Conservation (phyloP, 2,888 invertebrate genomes). For the Drosophila diplacantha region DNA sequence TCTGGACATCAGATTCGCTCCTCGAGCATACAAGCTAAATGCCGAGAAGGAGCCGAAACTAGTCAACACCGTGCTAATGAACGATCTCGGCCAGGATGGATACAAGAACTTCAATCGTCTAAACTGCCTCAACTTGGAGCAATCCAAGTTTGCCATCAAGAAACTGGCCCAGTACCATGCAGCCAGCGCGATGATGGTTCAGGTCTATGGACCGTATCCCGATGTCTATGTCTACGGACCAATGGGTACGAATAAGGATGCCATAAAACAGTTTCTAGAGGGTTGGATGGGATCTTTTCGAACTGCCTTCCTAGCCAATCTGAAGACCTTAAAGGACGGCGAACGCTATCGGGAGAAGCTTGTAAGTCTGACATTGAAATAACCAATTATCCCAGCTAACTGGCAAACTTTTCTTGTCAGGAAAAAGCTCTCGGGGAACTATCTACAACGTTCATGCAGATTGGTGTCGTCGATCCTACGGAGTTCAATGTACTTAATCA, state of each 20-base stretch:
- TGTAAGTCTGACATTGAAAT: slow-evolving; percentile 43
- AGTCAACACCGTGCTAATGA: slow-evolving; percentile 62
- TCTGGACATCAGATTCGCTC: slow-evolving; percentile 47
- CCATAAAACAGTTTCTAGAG: slow-evolving; percentile 23
- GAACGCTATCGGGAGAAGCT: slow-evolving; percentile 53
- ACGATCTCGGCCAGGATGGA: slow-evolving; percentile 67
- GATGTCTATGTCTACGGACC: slow-evolving; percentile 27
- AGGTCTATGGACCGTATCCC: slow-evolving; percentile 52
- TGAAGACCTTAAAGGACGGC: slow-evolving; percentile 44
- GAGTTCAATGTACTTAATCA: slow-evolving; percentile 70
- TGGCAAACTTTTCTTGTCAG: neutral
- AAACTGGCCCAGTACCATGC: slow-evolving; percentile 76
- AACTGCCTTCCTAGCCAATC: slow-evolving; percentile 38
- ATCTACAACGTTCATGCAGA: neutral
- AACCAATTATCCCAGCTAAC: neutral
- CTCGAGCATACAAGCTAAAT: slow-evolving; percentile 50
- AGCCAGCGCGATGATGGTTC: slow-evolving; percentile 55
- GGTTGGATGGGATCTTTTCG: slow-evolving; percentile 29
- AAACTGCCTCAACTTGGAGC: slow-evolving; percentile 69
- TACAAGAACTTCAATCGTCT: slow-evolving; percentile 70
- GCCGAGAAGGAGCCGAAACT: slow-evolving; percentile 42
- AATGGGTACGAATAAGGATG: slow-evolving; percentile 20
- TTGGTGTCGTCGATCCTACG: slow-evolving; percentile 29
- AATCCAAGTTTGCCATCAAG: slow-evolving; percentile 62
- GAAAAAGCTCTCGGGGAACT: slow-evolving; percentile 2